phyloP scores from a whole-genome alignment of 2,888 invertebrate genomes.

The Diogma glabrata region DNA sequence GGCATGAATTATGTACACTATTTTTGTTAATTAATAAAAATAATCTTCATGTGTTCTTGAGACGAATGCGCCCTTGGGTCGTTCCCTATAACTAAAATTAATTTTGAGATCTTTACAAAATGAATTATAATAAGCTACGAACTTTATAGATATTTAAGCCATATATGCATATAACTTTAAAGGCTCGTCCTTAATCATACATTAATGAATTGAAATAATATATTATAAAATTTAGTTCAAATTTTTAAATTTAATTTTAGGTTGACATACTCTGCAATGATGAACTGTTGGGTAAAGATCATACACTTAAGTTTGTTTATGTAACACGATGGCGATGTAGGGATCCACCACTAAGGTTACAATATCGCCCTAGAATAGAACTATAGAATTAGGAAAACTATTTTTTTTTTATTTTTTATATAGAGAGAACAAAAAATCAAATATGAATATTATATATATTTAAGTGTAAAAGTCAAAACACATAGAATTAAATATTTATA shows the following conservation, averaged over 20 bases:
- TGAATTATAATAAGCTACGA: no score
- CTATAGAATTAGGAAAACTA: constrained; percentile 27
- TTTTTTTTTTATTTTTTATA: not conserved
- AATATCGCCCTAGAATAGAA: constrained; percentile 71
- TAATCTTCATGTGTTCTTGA: no score
- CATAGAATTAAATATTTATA: no score
- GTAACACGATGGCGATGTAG: constrained; percentile 96
- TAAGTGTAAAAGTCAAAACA: not conserved
- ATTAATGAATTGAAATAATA: not conserved
- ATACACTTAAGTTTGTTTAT: constrained; percentile 95
- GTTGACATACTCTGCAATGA: constrained; percentile 98
- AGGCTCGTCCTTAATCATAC: no score
- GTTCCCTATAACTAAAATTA: no score
- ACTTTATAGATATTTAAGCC: no score
- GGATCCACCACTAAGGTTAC: constrained; percentile 75
- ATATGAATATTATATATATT: not conserved
- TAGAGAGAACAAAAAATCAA: not conserved
- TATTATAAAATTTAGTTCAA: not conserved
- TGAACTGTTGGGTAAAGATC: constrained; percentile 95
- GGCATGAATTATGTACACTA: no score
- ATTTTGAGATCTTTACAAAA: no score
- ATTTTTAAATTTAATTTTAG: constrained; percentile 41
- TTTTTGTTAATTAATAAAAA: no score
- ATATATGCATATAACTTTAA: no score
- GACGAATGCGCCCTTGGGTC: no score